Conservation (phyloP, 1,140 invertebrate genomes). For the Camponotus floridanus region DNA sequence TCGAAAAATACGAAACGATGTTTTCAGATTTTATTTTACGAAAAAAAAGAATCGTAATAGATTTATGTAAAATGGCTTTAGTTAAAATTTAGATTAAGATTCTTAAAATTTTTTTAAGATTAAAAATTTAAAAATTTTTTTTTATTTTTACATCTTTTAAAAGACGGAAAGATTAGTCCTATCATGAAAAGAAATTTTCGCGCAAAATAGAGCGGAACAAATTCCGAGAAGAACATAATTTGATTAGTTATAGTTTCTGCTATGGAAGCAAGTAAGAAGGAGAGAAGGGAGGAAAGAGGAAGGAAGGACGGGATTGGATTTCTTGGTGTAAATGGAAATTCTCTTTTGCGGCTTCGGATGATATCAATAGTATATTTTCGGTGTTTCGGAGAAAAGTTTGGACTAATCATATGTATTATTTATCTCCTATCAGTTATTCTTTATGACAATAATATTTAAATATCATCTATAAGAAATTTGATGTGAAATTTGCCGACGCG, state of each 20-base stretch:
- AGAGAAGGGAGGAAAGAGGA: no score
- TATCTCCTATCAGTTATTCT: not conserved
- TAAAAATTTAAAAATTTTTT: no score
- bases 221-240: slow-evolving; percentile 48
- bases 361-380: not conserved
- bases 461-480: not conserved
- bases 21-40: not conserved
- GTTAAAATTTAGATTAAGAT: not conserved
- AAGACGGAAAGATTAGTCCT: not conserved
- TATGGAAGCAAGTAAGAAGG: no score
- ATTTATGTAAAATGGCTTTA: not conserved
- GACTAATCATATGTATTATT: not conserved
- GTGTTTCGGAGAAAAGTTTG: not conserved
- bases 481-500: not conserved
- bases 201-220: slow-evolving; percentile 25
- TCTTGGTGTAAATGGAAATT: slow-evolving; percentile 21
- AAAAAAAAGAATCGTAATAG: not conserved
- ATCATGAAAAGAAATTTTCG: not conserved
- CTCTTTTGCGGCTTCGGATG: not conserved
- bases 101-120: no score
- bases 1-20: slow-evolving; percentile 14
- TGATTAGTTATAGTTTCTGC: slow-evolving; percentile 57
- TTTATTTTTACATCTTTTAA: not conserved
- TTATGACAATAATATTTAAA: not conserved
- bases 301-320: slow-evolving; percentile 53